Percentiles rank a stretch among this genome's conserved stretches.
Conservation (phyloP, 1,140 invertebrate genomes). For the Globodera ellingtonae region DNA sequence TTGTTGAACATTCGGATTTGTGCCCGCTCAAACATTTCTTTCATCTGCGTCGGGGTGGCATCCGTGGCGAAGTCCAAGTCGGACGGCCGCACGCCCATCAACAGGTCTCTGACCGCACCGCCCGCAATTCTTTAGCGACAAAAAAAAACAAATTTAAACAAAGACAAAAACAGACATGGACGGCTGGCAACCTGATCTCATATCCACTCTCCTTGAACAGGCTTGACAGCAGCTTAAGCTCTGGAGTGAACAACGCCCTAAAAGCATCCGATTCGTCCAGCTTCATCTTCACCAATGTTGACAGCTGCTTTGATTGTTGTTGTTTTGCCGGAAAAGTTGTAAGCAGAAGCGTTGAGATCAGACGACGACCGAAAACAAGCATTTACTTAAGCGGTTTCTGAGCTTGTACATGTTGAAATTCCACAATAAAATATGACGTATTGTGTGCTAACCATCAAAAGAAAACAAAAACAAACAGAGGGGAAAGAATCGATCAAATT, state of each 20-base stretch:
- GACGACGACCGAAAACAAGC: background rate
- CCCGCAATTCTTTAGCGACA: constrained; percentile 80
- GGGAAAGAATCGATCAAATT: too few relatives aligned
- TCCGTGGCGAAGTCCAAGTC: constrained; percentile 97
- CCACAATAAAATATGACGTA: too few relatives aligned
- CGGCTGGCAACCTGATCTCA: constrained; percentile 58
- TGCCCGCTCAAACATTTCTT: constrained; percentile 85
- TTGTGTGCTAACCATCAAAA: too few relatives aligned
- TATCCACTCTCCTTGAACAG: constrained; percentile 81
- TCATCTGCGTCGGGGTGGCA: constrained; percentile 94
- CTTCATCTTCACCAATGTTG: constrained; percentile 34
- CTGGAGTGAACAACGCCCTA: constrained; percentile 78
- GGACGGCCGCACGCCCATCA: constrained; percentile 80
- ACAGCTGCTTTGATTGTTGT: background rate
- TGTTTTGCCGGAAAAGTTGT: background rate
- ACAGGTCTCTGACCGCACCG: constrained; percentile 88
- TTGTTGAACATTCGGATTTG: constrained; percentile 86
- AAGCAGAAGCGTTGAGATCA: background rate
- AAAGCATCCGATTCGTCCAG: constrained; percentile 67
- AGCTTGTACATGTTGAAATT: too few relatives aligned
- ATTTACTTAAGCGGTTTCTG: background rate
- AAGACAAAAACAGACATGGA: constrained; percentile 6
- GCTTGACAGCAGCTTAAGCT: constrained; percentile 74
- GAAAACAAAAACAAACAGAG: too few relatives aligned
- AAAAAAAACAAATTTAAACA: constrained; percentile 10